Percentiles rank a stretch among this genome's conserved stretches.
Evolutionary conservation across 1,140 invertebrate species (phyloP).

Genomic region (Procambarus clarkii): DNA sequence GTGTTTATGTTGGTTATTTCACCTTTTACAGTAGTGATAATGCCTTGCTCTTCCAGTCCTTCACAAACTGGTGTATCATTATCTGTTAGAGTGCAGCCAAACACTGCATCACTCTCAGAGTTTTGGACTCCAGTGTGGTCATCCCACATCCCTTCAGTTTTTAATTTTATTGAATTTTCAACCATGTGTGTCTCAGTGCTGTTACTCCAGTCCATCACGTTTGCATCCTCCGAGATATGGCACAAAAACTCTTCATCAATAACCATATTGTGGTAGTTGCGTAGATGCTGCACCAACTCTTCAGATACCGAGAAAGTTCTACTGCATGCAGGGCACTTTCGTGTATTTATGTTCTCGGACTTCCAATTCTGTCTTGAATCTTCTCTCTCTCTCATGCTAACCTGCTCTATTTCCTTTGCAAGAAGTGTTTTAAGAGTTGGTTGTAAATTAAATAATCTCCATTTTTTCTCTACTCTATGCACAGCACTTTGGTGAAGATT

Average conservation of each 20-base stretch:
- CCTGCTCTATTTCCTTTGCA: constrained; percentile 6
- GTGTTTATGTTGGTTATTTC: neutral
- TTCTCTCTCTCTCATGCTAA: neutral
- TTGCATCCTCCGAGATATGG: neutral
- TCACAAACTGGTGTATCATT: neutral
- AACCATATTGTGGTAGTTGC: constrained; percentile 13
- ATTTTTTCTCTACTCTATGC: neutral
- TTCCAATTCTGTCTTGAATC: neutral
- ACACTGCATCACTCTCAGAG: neutral
- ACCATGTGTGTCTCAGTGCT: neutral
- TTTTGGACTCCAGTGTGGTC: neutral
- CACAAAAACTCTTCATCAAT: constrained; percentile 19
- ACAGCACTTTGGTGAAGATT: constrained; percentile 5
- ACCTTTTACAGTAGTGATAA: neutral
- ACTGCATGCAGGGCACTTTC: constrained; percentile 3
- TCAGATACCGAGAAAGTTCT: neutral
- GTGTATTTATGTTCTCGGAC: neutral
- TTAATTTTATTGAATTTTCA: neutral
- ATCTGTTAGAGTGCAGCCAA: neutral
- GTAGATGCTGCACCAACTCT: constrained; percentile 28
- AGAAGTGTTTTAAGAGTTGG: constrained; percentile 18
- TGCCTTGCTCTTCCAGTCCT: neutral
- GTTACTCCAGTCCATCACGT: neutral
- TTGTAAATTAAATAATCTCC: constrained; percentile 11
- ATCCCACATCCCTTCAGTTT: neutral